Base-by-base conservation (phyloP, 2,888 invertebrate genomes). In the Sialis lutaria region DNA sequence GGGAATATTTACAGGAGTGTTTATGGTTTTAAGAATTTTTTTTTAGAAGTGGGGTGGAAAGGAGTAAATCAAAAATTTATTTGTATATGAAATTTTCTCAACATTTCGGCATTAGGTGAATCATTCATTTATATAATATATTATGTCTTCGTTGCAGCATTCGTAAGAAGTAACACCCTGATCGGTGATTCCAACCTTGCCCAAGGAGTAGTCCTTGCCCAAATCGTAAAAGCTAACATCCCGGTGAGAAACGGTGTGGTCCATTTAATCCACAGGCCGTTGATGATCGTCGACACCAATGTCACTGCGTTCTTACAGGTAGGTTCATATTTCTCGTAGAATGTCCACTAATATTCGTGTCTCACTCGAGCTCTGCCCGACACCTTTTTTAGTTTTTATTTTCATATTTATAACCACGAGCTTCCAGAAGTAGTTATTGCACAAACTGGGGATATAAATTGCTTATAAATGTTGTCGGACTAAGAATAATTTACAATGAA, bases 191-290 rank as follows among this genome's bases (percentile, higher is more conserved):
- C 76, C 2, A 79, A 76, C 54, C 88, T 90, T 63, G 74, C 80
- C 9, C 75, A 79, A 46, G 91, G 91, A 7, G 86, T 87, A 4
- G 91, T 92, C 1, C 65, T 90, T 52, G 86, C 90, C 1, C 86
- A 89, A 64, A 86, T 93, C 51, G 81, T 90, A 6, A 78, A 82
- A 60, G 84, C 84, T 33, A 92, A 93, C 64, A 91, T 93, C 53
- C 91, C 92, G 0, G 88, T 92, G 32, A 80, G 79, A 59, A 93
- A 92, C 58, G 92, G 93, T 33, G 91, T 93, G 0, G 81, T 93
- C 5, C 93, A 95, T 67, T 76, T 95, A 52, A 92, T 93, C 54
- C 85, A 89, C 57, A 77, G 87, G 53, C 92, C 92, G 0, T 70
- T 93, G 10, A 89, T 92, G 84, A 82, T 92, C 49, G 86, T 90